A percentile compares a stretch with the other conserved stretches of the same genome.
Evolutionary conservation across 1,140 invertebrate genomes (phyloP).

Genomic region (Rhagoletis zephyria): DNA sequence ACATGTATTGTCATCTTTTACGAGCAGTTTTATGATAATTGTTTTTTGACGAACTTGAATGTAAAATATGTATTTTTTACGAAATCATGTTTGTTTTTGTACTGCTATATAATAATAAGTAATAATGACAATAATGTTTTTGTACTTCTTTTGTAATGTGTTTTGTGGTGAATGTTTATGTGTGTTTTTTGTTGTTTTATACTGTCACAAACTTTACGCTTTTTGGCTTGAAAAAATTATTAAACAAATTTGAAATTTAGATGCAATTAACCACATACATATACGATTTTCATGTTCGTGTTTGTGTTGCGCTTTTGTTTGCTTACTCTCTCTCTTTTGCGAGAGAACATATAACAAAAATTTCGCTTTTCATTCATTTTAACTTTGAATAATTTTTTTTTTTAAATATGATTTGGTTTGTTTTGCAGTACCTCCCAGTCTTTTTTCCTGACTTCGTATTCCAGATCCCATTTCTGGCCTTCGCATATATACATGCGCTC

Average conservation of each 20-base stretch:
- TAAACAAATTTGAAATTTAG: not conserved
- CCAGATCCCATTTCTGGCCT: slow-evolving; percentile 99
- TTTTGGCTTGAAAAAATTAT: not conserved
- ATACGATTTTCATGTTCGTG: not conserved
- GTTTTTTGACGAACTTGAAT: no score
- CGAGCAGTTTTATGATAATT: no score
- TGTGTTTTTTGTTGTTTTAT: slow-evolving; percentile 3
- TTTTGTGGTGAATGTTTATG: not conserved
- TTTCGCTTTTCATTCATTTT: not conserved
- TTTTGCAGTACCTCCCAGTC: slow-evolving; percentile 92
- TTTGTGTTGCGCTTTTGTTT: not conserved
- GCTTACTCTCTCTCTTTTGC: not conserved
- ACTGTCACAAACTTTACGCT: slow-evolving; percentile 19
- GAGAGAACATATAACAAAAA: slow-evolving; percentile 26
- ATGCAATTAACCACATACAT: slow-evolving; percentile 37
- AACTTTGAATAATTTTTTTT: not conserved
- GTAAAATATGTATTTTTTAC: no score
- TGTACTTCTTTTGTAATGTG: not conserved
- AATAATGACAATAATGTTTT: not conserved
- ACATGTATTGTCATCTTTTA: no score
- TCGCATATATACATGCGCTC: slow-evolving; percentile 95
- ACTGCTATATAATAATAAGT: no score
- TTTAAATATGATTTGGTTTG: not conserved
- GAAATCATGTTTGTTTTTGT: no score
- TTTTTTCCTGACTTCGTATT: slow-evolving; percentile 97